A percentile compares a stretch with the other conserved stretches of the same genome.
Evolutionary conservation across 64 coral and sea anemone genomes (phyloP).

Genomic region (Anthopleura sola): DNA sequence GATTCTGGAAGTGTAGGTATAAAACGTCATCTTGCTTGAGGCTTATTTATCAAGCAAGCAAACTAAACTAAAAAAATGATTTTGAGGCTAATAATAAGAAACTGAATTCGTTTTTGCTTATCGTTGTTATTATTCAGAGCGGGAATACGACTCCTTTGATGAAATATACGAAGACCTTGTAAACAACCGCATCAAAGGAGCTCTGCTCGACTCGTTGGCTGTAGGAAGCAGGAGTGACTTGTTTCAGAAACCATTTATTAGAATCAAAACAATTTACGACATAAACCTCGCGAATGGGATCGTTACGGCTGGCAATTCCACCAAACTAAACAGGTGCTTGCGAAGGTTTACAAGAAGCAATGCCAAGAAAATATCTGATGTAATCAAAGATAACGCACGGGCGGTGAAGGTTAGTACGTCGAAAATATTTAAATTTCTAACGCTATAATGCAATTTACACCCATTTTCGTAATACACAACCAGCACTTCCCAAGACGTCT

Average conservation of each 20-base stretch:
- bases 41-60: too few species aligned
- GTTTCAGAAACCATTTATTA: slow-evolving; percentile 69
- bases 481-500: too few species aligned
- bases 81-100: too few species aligned
- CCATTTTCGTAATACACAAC: too few species aligned
- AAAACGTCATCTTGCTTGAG: too few species aligned
- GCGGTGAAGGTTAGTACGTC: slow-evolving; percentile 47
- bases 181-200: slow-evolving; percentile 42
- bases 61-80: too few species aligned
- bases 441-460: too few species aligned
- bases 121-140: slow-evolving; percentile 11
- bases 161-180: slow-evolving; percentile 58
- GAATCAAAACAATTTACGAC: slow-evolving; percentile 58
- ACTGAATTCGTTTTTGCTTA: too few species aligned
- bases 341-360: slow-evolving; percentile 40
- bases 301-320: slow-evolving; percentile 54
- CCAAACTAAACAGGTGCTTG: slow-evolving; percentile 65
- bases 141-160: slow-evolving; percentile 30
- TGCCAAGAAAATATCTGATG: not conserved
- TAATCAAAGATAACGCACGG: slow-evolving; percentile 22
- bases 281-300: slow-evolving; percentile 56
- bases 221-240: slow-evolving; percentile 71
- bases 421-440: not conserved
- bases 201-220: slow-evolving; percentile 57
- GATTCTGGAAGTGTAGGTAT: too few species aligned